Evolutionary conservation across 2,113 vertebrate genomes (phyloP).

Genomic region (Smithornis capensis): DNA sequence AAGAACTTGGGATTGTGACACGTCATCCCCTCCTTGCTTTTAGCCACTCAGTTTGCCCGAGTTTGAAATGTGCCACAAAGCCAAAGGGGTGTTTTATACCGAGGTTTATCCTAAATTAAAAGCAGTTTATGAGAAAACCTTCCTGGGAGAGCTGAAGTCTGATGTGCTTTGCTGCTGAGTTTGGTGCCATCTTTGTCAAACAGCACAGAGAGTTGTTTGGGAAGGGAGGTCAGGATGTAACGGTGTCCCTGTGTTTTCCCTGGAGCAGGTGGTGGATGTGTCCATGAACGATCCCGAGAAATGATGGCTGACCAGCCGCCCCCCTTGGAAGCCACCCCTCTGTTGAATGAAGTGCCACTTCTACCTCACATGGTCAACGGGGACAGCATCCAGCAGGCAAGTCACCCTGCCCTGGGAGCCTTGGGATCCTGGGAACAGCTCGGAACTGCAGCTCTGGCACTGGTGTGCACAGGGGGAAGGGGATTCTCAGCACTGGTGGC

Average conservation of each 20-base stretch:
- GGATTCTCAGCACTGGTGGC: neutral
- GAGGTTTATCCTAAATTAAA: neutral
- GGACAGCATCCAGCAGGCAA: constrained; percentile 77
- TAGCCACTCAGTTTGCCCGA: neutral
- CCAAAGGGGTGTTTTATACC: neutral
- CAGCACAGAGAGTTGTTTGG: accelerated
- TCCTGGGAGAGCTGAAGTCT: neutral
- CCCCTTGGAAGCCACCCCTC: constrained; percentile 71
- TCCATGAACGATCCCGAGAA: constrained; percentile 73
- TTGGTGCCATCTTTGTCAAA: neutral
- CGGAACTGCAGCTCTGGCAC: accelerated
- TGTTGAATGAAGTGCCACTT: constrained; percentile 77
- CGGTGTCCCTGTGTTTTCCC: neutral
- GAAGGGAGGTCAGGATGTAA: accelerated
- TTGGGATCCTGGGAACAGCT: neutral
- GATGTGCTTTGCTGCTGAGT: neutral
- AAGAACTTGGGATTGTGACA: neutral
- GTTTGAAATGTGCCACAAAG: neutral
- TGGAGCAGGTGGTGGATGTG: constrained; percentile 29
- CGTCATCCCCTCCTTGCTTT: neutral
- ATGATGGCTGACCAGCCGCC: constrained; percentile 82
- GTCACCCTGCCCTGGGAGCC: neutral
- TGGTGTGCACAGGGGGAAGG: neutral
- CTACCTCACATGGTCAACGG: constrained; percentile 77
- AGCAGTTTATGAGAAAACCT: neutral